Base-by-base conservation (phyloP, 53 echinoderm and acorn worm genomes). In the Zoroaster sp. region DNA sequence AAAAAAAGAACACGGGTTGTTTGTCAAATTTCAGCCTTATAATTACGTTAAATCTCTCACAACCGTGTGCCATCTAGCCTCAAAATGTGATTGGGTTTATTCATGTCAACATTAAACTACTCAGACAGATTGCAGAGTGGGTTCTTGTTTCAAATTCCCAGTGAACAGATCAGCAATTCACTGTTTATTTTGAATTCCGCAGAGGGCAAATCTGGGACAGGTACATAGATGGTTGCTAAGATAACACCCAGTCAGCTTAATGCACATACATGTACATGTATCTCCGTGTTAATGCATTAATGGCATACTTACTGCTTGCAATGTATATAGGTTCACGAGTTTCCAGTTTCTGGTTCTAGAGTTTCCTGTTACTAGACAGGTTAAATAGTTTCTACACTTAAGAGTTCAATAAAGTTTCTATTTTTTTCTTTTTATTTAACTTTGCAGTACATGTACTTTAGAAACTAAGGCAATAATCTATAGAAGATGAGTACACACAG, bases 171-270 rank as follows among this genome's bases (percentile, higher is more conserved):
- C 65, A 67, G 81, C 81, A 81, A 67, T 65, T 40, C 12, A 41
- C 67, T 81, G 81, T 81, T 81, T 67, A 32, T 67, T 81, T 67
- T 40, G 81, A 40, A 81, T 39, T 66, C 81, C 66, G 23, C 7
- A 36, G 36, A 67, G 67, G 23, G 8, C 23, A 66, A 31, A 41
- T 67, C 67, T 20, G 38, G 80, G 65, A 5, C 40, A 12, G 20
- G 80, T 63, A 32, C 49, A 30, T 33, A 35, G 77, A 44, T 41
- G 41, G 39, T 74, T 38, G 40, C 40, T 40, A 74, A 39, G 74
- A 41, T 41, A 41, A 41, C 40, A 28, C 17, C 44, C 74, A 25
- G 40, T 33, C 52, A 9, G n/a, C n/a, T n/a, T n/a, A n/a, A n/a
- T n/a, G n/a, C n/a, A n/a, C n/a, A n/a, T n/a, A n/a, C n/a, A n/a